Percentiles rank a stretch among this genome's conserved stretches.
These are phyloP conservation scores for Columba janthina DNA, from an alignment of 2,113 vertebrate species.

Conservation along the genomic window DNA sequence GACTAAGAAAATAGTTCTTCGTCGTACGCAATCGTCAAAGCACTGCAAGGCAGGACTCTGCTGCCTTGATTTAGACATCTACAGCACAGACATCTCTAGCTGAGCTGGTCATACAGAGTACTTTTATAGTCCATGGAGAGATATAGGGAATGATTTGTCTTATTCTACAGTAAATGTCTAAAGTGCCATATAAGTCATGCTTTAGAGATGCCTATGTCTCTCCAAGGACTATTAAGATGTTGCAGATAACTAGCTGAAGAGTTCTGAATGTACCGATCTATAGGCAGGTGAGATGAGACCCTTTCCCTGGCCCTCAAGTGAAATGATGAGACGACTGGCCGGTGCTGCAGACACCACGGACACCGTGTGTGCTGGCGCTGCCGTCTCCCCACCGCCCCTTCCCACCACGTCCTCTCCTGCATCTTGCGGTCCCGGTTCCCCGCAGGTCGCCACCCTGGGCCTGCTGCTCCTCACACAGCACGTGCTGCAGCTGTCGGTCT, in stretches of 20 bases:
- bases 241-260: not conserved
- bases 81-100: not conserved
- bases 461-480: not conserved
- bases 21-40: not conserved
- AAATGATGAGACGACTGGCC: accelerated
- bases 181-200: not conserved
- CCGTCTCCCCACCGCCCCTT: not conserved
- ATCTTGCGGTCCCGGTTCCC: too few species aligned
- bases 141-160: conserved; percentile 46
- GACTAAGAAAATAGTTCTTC: not conserved
- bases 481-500: not conserved
- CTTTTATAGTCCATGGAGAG: conserved; percentile 28
- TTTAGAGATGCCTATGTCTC: not conserved
- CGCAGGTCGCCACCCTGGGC: not conserved
- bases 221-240: not conserved
- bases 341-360: accelerated
- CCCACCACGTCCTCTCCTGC: accelerated
- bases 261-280: not conserved
- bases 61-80: conserved; percentile 28
- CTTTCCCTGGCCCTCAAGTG: not conserved
- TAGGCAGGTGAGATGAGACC: not conserved
- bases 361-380: accelerated
- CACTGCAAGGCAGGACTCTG: not conserved
- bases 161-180: not conserved
- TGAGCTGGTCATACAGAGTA: not conserved